Base-by-base conservation (phyloP, 2,888 invertebrate genomes). In the Antheraea yamamai region DNA sequence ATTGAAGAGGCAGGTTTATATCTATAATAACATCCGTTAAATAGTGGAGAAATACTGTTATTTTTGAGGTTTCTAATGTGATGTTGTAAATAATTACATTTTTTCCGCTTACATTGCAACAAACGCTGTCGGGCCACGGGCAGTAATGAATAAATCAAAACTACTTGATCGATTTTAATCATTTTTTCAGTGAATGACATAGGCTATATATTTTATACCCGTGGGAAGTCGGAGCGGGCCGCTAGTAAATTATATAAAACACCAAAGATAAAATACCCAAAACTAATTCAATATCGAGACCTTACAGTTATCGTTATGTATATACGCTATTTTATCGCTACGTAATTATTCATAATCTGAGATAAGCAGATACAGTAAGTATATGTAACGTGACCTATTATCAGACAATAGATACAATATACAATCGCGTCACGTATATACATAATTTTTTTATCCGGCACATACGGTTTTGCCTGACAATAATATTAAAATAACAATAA, bases 311-410 rank as follows among this genome's bases (percentile, higher is more conserved):
- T 18, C 58, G 12, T 2, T 47, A 47, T 47, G 47, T 47, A 12
- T 47, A 12, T 47, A 47, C 12, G 47, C 12, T 47, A 47, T 47
- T 0, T 55, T 76, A 78, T 78, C 78, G 35, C 18, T 71, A 73
- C 76, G 75, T 35, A 74, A 52, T 72, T 66, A 58, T 58, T 75
- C 73, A 76, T 72, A 74, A 73, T 66, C 68, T 51, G 39, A 74
- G 72, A 76, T 76, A 76, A 39, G 68, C 68, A 39, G 70, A 70
- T 39, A 39, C 39, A 39, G 70, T n/a, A 39, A 20, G 10, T 55
- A 4, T 73, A 64, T 47, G 64, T 39, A 39, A 64, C 64, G 73
- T 61, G 73, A 73, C 39, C 64, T 26, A 66, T 66, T 66, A 66
- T 66, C 64, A 66, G 30, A 30, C 26, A 30, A 66, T 10, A 66